Percentiles rank a stretch among this genome's conserved stretches.
Evolutionary conservation across 2,113 vertebrate species (phyloP).

Genomic region (Noturus placidus): DNA sequence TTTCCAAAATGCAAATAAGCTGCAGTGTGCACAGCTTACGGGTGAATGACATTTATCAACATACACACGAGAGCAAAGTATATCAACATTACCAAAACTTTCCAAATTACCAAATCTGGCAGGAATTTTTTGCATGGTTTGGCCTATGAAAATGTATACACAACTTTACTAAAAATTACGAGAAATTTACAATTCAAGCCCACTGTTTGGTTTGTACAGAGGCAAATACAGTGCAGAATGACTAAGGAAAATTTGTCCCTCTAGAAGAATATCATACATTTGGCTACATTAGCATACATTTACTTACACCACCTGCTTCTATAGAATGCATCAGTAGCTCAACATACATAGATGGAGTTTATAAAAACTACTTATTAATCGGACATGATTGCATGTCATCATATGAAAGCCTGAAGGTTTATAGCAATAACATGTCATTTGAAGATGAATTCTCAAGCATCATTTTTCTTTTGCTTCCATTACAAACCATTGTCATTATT

Average conservation of each 20-base stretch:
- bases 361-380: neutral
- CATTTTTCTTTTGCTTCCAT: neutral
- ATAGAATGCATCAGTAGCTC: neutral
- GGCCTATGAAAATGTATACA: neutral
- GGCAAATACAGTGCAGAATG: neutral
- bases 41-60: neutral
- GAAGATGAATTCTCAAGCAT: neutral
- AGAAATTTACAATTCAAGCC: neutral
- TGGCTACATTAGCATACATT: slow-evolving; percentile 10
- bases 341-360: neutral
- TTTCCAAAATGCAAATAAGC: slow-evolving; percentile 1
- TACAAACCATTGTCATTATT: neutral
- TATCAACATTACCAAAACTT: neutral
- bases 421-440: neutral
- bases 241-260: neutral
- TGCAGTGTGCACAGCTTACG: neutral
- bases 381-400: neutral
- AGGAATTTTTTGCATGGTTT: neutral
- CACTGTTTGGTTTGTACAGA: neutral
- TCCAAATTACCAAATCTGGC: neutral
- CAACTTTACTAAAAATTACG: neutral
- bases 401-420: no score
- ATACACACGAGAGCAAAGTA: neutral
- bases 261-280: neutral
- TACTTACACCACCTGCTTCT: neutral